Evolutionary conservation across 2,888 invertebrate genomes (phyloP).

Genomic region (Zygothrica quintamaculata): DNA sequence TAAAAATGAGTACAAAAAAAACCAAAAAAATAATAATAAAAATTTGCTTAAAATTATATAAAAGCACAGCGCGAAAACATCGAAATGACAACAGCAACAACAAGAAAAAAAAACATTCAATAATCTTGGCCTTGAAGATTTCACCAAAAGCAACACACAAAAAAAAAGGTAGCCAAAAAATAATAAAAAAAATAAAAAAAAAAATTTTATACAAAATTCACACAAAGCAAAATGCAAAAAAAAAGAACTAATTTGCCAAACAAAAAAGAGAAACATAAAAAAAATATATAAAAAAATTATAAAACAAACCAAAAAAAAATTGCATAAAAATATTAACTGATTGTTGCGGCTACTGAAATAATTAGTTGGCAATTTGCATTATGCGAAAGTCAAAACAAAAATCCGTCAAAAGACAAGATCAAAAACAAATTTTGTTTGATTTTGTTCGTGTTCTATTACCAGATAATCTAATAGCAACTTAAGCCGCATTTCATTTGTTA

Average conservation of each 20-base stretch:
- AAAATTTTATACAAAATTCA: constrained; percentile 47
- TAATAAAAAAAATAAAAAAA: constrained; percentile 39
- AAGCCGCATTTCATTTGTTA: constrained; percentile 40
- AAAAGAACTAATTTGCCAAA: constrained; percentile 66
- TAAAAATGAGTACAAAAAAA: constrained; percentile 13
- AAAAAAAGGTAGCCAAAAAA: constrained; percentile 14
- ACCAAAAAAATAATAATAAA: no score
- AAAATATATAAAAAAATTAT: constrained; percentile 30
- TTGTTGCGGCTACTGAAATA: constrained; percentile 25
- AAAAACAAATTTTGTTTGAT: constrained; percentile 29
- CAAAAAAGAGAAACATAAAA: constrained; percentile 20
- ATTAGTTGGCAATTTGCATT: constrained; percentile 59
- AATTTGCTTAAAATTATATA: constrained; percentile 55
- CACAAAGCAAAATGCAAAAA: constrained; percentile 37
- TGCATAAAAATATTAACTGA: constrained; percentile 25
- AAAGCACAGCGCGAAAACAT: constrained; percentile 61
- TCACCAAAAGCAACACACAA: constrained; percentile 53
- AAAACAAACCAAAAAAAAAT: constrained; percentile 41
- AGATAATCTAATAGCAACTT: constrained; percentile 10
- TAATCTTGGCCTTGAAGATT: constrained; percentile 73
- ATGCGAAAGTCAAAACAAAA: constrained; percentile 38
- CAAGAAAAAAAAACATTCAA: constrained; percentile 56
- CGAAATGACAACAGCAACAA: no score
- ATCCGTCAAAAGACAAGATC: constrained; percentile 25
- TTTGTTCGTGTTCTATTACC: not conserved